These are phyloP conservation scores for Dasyprocta punctata DNA, from an alignment of 2,113 vertebrate species.

Conservation along the genomic window DNA sequence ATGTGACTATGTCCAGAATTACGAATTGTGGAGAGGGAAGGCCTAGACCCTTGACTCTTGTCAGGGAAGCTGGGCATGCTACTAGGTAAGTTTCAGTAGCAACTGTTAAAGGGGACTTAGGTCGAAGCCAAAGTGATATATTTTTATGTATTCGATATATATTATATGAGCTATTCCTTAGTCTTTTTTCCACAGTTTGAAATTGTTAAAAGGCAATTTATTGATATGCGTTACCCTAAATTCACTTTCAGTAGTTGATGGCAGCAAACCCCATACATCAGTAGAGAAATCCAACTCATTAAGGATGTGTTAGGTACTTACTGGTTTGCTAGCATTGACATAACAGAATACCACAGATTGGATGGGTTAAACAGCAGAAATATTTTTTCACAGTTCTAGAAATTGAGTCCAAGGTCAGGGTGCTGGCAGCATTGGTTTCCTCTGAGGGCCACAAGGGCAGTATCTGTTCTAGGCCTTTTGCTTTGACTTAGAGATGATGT, in stretches of 20 bases:
- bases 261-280: background rate
- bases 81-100: background rate
- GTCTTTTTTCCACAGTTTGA: background rate
- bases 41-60: background rate
- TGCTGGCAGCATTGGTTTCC: background rate
- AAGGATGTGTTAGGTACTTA: background rate
- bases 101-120: background rate
- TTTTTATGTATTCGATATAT: background rate
- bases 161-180: background rate
- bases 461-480: background rate
- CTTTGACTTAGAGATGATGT: background rate
- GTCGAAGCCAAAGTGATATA: background rate
- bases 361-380: background rate
- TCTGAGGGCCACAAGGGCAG: background rate
- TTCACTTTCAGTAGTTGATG: background rate
- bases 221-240: too few species aligned
- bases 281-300: background rate
- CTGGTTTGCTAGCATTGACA: background rate
- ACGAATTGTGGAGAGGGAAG: background rate
- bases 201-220: background rate
- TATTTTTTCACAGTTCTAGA: background rate
- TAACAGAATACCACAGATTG: background rate
- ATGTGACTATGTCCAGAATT: background rate
- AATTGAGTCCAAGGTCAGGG: background rate
- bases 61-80: background rate